Evolutionary conservation across 2,888 invertebrate species (phyloP).

Genomic region (Odontocerum albicorne): DNA sequence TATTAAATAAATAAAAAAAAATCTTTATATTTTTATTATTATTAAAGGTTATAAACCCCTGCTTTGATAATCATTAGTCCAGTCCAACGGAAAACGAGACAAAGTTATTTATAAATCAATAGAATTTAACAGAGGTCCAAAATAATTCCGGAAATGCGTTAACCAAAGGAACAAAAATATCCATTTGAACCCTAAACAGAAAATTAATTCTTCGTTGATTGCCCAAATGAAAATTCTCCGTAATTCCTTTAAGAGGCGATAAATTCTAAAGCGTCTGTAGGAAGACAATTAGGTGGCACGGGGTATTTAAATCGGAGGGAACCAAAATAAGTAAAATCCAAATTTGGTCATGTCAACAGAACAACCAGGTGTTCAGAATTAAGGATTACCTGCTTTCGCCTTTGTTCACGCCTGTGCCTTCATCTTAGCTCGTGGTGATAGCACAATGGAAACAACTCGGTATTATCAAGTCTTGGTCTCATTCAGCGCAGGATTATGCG

Average conservation of each 20-base stretch:
- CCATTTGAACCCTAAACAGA: not conserved
- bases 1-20: too few species aligned
- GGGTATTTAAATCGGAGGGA: constrained; percentile 5
- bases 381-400: constrained; percentile 22
- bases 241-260: constrained; percentile 4
- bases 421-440: not conserved
- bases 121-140: too few species aligned
- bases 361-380: constrained; percentile 31
- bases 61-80: too few species aligned
- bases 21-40: too few species aligned
- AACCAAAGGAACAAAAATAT: not conserved
- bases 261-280: constrained; percentile 12
- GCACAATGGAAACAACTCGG: not conserved
- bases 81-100: too few species aligned
- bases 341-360: constrained; percentile 34
- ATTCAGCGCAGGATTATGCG: too few species aligned
- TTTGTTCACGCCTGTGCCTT: constrained; percentile 24
- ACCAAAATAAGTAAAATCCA: constrained; percentile 24
- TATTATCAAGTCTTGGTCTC: not conserved
- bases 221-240: not conserved
- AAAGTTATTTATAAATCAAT: too few species aligned
- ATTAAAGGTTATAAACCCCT: too few species aligned
- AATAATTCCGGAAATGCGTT: too few species aligned
- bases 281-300: constrained; percentile 14
- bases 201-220: not conserved